A percentile compares a stretch with the other conserved stretches of the same genome.
These are phyloP conservation scores for Microctonus brassicae DNA, from an alignment of 2,888 invertebrate species.

Conservation along the genomic window DNA sequence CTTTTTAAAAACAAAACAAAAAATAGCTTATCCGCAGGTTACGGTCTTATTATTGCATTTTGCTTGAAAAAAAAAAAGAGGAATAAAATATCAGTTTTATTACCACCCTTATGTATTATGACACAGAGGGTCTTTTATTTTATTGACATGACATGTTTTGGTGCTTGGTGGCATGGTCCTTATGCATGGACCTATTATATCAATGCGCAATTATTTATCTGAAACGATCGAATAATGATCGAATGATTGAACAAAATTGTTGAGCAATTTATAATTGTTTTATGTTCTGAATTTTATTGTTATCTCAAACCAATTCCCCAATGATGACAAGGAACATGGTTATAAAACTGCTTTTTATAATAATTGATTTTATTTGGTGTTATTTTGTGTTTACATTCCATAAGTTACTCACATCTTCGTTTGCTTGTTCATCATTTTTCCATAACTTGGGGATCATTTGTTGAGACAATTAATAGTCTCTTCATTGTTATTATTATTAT, in stretches of 20 bases:
- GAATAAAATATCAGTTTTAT: constrained; percentile 8
- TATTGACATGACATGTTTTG: constrained; percentile 25
- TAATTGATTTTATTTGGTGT: constrained; percentile 53
- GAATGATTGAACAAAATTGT: not conserved
- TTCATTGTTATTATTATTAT: constrained; percentile 19
- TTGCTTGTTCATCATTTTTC: constrained; percentile 55
- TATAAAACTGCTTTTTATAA: constrained; percentile 50
- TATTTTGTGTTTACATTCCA: constrained; percentile 53
- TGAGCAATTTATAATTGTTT: not conserved
- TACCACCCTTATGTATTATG: constrained; percentile 38
- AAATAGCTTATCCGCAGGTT: constrained; percentile 58
- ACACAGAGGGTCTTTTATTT: constrained; percentile 43
- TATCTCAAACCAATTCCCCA: not conserved
- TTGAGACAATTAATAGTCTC: constrained; percentile 39
- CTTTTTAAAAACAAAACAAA: constrained; percentile 22
- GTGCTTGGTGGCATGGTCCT: constrained; percentile 60
- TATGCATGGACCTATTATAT: constrained; percentile 55
- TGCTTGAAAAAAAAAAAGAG: constrained; percentile 46
- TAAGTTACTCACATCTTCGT: constrained; percentile 51
- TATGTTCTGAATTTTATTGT: not conserved
- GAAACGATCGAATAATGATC: constrained; percentile 42
- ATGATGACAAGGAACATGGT: constrained; percentile 38
- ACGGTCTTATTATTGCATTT: constrained; percentile 54
- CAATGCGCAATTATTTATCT: constrained; percentile 43
- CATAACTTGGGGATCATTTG: constrained; percentile 45